phyloP scores from a whole-genome alignment of 2,113 vertebrate genomes.

The Pedionomus torquatus region DNA sequence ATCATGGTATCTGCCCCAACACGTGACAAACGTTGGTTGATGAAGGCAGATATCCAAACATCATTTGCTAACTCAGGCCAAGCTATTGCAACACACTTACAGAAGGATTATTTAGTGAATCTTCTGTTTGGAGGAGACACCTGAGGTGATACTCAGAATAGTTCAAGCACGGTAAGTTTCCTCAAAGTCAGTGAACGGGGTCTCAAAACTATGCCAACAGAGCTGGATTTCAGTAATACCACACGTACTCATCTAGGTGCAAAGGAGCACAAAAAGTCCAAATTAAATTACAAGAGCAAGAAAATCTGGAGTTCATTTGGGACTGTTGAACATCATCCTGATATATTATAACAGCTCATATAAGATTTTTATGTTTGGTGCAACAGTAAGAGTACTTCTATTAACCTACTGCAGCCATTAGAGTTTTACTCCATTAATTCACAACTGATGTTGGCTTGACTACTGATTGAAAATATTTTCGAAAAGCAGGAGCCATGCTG shows the following conservation, averaged over 20 bases:
- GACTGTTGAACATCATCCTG: background rate
- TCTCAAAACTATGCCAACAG: background rate
- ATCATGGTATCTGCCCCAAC: too few species aligned
- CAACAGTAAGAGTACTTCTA: background rate
- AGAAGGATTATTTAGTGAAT: background rate
- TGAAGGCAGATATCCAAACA: background rate
- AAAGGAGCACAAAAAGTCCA: background rate
- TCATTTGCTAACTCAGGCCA: background rate
- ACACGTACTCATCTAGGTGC: background rate
- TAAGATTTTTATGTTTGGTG: background rate
- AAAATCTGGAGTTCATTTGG: background rate
- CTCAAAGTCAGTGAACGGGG: background rate
- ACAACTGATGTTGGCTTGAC: background rate
- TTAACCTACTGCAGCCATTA: background rate
- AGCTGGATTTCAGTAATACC: background rate
- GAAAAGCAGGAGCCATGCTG: background rate
- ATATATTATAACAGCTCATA: background rate
- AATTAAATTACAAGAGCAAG: background rate
- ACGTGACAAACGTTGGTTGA: rapidly evolving
- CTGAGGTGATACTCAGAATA: background rate
- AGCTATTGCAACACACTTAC: background rate
- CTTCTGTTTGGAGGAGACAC: background rate
- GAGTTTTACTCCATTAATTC: background rate
- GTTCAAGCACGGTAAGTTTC: background rate
- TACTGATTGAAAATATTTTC: background rate